Evolutionary conservation across 2,797 vertebrate genomes (phyloP), one percentile per base, ranked within the genome.

Genomic region (Catharus ustulatus): DNA sequence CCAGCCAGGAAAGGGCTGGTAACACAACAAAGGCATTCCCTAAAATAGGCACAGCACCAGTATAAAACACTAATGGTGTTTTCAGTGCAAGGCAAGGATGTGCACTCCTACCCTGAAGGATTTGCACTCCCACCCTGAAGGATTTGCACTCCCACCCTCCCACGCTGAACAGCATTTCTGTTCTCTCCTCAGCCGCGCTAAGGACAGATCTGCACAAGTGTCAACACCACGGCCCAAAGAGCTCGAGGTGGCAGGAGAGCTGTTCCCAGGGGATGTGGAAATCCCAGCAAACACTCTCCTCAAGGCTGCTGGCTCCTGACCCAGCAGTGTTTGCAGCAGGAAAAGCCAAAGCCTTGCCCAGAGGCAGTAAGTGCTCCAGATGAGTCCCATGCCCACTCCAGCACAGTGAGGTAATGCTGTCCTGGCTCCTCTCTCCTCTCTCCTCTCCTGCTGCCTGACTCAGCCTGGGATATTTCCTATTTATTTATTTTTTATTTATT

Each of bases 151-250:
- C 52, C 61, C 57, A 74, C 54, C 79, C 85, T 92, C 94, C 93
- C 91, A 91, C 87, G 1, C 1, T 29, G 83, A 95, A 89, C 49
- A 17, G 13, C 0, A 5, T 79, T 86, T 84, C 92, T 96, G 96
- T 95, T 86, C 79, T 90, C 91, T 59, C 68, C 80, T 80, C 82
- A 64, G 91, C 91, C 36, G 75, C 76, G 91, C 93, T 85, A 80
- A 86, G 15, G 94, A 72, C 85, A 64, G 73, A 83, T 38, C 91
- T 54, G 64, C 42, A 59, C 58, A 76, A 62, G 62, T 19, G 84
- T 88, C 94, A 90, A 73, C 91, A 78, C n/a, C 11, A 23, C 76
- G 19, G 68, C 73, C 6, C 0, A 66, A 38, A 81, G 42, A 81
- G 64, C 89, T 77, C 0, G 1, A 62, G 79, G 77, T 12, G 21